These are phyloP conservation scores for Sabatieria punctata DNA, from an alignment of 2,888 invertebrate genomes.

Conservation along the genomic window DNA sequence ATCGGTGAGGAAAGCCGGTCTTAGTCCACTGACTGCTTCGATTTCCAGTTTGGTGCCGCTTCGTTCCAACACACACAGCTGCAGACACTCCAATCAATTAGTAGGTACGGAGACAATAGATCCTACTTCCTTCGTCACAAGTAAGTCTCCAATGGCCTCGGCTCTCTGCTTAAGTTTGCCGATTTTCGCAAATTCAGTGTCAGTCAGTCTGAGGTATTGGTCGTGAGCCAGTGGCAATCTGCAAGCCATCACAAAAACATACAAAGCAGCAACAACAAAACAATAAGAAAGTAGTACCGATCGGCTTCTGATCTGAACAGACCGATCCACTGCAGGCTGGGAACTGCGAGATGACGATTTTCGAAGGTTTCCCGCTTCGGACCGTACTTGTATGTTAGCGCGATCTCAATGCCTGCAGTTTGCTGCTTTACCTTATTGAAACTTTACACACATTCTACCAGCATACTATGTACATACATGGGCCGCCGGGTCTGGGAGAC, in stretches of 20 bases:
- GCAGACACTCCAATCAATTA: neutral
- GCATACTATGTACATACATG: too few species aligned
- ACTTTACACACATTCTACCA: too few species aligned
- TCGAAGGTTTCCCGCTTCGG: conserved; percentile 11
- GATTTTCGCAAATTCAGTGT: neutral
- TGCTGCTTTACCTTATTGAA: too few species aligned
- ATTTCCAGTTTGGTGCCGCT: neutral
- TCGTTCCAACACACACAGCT: neutral
- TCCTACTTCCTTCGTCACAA: neutral
- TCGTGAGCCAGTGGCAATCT: neutral
- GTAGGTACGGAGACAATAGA: neutral
- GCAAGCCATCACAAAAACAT: neutral
- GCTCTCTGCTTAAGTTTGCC: neutral
- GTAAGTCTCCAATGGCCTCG: neutral
- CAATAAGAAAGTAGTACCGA: neutral
- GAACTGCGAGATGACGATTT: neutral
- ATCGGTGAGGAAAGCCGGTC: neutral
- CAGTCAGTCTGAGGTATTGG: neutral
- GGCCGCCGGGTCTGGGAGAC: too few species aligned
- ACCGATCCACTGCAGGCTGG: neutral
- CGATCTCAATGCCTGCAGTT: conserved; percentile 21
- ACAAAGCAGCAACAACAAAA: neutral
- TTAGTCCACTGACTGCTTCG: neutral
- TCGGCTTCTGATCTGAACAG: conserved; percentile 1
- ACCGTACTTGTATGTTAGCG: conserved; percentile 22